Conservation (phyloP, 2,113 vertebrate genomes). For the Sander lucioperca region DNA sequence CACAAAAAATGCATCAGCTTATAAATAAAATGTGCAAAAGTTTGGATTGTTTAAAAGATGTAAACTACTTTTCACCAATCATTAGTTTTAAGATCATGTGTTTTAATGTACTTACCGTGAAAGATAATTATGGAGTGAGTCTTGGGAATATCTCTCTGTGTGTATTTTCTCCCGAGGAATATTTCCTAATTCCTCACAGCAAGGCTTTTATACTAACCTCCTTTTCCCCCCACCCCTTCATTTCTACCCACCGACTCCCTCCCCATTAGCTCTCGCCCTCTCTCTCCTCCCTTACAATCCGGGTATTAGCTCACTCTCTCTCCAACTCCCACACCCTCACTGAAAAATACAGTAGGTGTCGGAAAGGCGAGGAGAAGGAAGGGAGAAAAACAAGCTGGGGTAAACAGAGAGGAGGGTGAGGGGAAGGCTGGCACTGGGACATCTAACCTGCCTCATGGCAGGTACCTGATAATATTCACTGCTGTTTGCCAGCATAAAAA, state of each 20-base stretch:
- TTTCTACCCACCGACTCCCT: constrained; percentile 54
- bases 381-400: constrained; percentile 45
- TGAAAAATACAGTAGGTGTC: constrained; percentile 20
- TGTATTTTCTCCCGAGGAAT: constrained; percentile 64
- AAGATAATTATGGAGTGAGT: constrained; percentile 37
- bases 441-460: constrained; percentile 44
- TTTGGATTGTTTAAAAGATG: background rate
- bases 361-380: constrained; percentile 1
- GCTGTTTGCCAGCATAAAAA: constrained; percentile 57
- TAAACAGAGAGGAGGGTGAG: constrained; percentile 19
- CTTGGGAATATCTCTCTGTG: constrained; percentile 52
- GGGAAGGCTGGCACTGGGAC: constrained; percentile 34
- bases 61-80: background rate
- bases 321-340: constrained; percentile 55
- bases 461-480: constrained; percentile 69
- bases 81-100: background rate
- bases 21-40: background rate
- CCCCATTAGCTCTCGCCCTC: constrained; percentile 44
- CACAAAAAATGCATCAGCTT: background rate
- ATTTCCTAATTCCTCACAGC: constrained; percentile 69
- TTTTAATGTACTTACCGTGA: constrained; percentile 67
- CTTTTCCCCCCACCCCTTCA: constrained; percentile 62
- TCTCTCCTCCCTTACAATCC: constrained; percentile 72
- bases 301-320: constrained; percentile 79
- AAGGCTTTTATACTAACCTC: constrained; percentile 79